Conservation (phyloP, 1,140 invertebrate species). For the Drosophila erecta region DNA sequence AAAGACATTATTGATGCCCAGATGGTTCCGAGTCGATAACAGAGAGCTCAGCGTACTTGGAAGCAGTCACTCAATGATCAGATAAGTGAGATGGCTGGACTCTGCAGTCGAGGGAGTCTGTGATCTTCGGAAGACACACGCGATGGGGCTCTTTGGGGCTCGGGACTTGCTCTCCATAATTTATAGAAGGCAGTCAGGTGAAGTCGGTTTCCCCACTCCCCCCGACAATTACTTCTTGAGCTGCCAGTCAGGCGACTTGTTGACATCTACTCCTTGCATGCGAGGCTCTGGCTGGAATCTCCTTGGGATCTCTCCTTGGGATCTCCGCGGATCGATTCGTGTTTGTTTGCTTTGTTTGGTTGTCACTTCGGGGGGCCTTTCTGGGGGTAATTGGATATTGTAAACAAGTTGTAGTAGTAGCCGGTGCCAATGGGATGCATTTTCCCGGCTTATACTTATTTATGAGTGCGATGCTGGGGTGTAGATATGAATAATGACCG, state of each 20-base stretch:
- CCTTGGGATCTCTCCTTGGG: slow-evolving; percentile 23
- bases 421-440: slow-evolving; percentile 33
- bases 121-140: slow-evolving; percentile 19
- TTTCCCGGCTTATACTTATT: slow-evolving; percentile 42
- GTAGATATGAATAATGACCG: slow-evolving; percentile 67
- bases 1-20: slow-evolving; percentile 82
- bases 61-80: slow-evolving; percentile 61
- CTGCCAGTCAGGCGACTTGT: slow-evolving; percentile 77
- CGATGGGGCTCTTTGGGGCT: slow-evolving; percentile 16
- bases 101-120: slow-evolving; percentile 29
- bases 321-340: slow-evolving; percentile 32
- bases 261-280: slow-evolving; percentile 66
- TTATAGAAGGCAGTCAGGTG: slow-evolving; percentile 81
- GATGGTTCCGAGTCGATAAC: slow-evolving; percentile 70
- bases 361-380: slow-evolving; percentile 61
- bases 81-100: slow-evolving; percentile 46
- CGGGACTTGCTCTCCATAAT: slow-evolving; percentile 69
- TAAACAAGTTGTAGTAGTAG: slow-evolving; percentile 69
- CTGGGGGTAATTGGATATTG: slow-evolving; percentile 78
- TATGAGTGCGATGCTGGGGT: slow-evolving; percentile 54
- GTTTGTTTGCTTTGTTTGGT: slow-evolving; percentile 40
- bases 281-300: slow-evolving; percentile 19
- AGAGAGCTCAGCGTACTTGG: slow-evolving; percentile 25
- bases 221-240: slow-evolving; percentile 74
- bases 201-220: slow-evolving; percentile 51